A percentile compares a stretch with the other conserved stretches of the same genome.
Evolutionary conservation across 2,888 invertebrate species (phyloP).

Genomic region (Cosmia pyralina): DNA sequence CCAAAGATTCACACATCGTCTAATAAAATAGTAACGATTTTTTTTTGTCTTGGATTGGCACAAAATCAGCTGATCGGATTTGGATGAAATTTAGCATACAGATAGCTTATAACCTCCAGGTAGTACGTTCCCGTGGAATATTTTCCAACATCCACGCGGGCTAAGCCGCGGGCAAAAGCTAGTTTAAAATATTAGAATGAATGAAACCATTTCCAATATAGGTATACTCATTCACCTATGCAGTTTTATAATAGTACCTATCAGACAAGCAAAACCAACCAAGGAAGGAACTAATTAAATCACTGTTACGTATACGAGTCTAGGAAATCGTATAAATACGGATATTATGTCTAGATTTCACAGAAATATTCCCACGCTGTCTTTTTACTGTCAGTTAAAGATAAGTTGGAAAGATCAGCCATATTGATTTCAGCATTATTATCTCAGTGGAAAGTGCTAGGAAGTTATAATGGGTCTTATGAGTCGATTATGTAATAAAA

Average conservation of each 20-base stretch:
- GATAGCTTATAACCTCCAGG: too few species aligned
- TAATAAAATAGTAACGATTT: too few species aligned
- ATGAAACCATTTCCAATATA: too few species aligned
- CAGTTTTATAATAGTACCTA: background rate
- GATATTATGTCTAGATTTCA: slow-evolving; percentile 33
- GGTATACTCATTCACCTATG: too few species aligned
- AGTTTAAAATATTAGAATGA: too few species aligned
- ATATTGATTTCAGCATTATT: slow-evolving; percentile 18
- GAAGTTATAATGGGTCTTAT: slow-evolving; percentile 7
- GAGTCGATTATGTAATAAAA: background rate
- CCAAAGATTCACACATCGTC: too few species aligned
- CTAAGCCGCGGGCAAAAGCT: too few species aligned
- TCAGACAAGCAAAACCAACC: background rate
- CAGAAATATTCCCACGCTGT: slow-evolving; percentile 41
- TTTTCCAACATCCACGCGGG: too few species aligned
- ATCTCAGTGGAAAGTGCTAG: background rate
- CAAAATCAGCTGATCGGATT: too few species aligned
- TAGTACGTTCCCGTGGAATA: too few species aligned
- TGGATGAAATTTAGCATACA: too few species aligned
- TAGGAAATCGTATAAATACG: slow-evolving; percentile 43
- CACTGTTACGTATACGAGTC: slow-evolving; percentile 1
- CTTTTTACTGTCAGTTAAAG: slow-evolving; percentile 2
- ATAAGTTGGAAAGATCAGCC: slow-evolving; percentile 1
- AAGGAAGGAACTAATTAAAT: slow-evolving; percentile 39
- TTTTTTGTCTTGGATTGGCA: too few species aligned